These are phyloP conservation scores for Nycticryphes semicollaris DNA, from an alignment of 2,113 vertebrate genomes.

Conservation along the genomic window DNA sequence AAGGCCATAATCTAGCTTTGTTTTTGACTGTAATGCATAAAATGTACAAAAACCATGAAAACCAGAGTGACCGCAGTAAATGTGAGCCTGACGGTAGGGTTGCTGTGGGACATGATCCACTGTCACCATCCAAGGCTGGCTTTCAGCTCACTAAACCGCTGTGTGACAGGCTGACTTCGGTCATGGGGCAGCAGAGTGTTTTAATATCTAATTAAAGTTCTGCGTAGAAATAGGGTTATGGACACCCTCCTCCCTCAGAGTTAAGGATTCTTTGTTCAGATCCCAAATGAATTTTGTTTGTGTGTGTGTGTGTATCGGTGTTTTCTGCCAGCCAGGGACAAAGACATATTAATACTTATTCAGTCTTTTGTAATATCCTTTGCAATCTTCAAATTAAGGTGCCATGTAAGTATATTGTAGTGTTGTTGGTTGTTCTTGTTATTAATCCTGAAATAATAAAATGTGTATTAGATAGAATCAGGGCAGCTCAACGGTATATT, in stretches of 20 bases:
- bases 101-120: neutral
- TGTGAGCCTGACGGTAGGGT: neutral
- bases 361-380: slow-evolving; percentile 63
- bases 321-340: slow-evolving; percentile 12
- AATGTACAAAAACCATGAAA: neutral
- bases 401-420: slow-evolving; percentile 49
- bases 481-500: slow-evolving; percentile 56
- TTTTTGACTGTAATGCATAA: neutral
- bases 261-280: slow-evolving; percentile 14
- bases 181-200: neutral
- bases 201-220: neutral
- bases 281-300: slow-evolving; percentile 50
- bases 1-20: neutral
- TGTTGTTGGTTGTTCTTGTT: slow-evolving; percentile 50
- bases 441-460: slow-evolving; percentile 71
- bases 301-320: neutral
- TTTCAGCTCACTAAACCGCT: neutral
- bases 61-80: neutral
- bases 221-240: neutral
- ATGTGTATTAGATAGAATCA: slow-evolving; percentile 70
- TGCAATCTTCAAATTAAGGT: slow-evolving; percentile 63
- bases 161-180: neutral
- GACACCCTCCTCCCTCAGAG: neutral
- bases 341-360: slow-evolving; percentile 59
- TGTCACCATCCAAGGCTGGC: neutral